A percentile compares a stretch with the other conserved stretches of the same genome.
phyloP scores from a whole-genome alignment of 2,888 invertebrate species.

The Macrophya annulata region DNA sequence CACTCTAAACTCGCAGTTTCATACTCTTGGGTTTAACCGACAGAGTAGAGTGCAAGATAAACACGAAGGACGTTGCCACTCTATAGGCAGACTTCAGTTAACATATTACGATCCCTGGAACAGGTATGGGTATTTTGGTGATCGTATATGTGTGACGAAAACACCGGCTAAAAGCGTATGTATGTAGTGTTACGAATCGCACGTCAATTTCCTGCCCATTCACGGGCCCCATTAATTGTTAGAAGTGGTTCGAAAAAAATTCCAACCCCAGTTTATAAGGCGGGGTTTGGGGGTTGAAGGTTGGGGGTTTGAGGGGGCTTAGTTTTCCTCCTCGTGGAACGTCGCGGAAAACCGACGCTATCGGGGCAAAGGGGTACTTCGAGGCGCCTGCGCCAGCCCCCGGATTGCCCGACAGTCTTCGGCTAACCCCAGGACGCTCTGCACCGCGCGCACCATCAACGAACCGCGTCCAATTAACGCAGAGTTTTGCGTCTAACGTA shows the following conservation, averaged over 20 bases:
- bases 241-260: conserved; percentile 18
- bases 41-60: conserved; percentile 38
- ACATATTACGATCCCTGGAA: neutral
- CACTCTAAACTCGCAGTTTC: conserved; percentile 19
- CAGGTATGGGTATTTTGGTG: neutral
- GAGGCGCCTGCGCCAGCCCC: conserved; percentile 70
- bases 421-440: conserved; percentile 68
- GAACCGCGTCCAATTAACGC: conserved; percentile 43
- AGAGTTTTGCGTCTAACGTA: conserved; percentile 17
- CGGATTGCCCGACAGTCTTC: conserved; percentile 68
- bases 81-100: conserved; percentile 20
- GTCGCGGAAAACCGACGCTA: conserved; percentile 30
- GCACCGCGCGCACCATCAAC: conserved; percentile 62
- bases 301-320: no score
- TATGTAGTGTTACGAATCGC: neutral
- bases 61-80: conserved; percentile 34
- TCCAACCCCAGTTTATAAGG: neutral
- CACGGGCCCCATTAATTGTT: conserved; percentile 33
- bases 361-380: neutral
- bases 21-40: conserved; percentile 29
- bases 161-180: neutral
- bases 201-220: conserved; percentile 28
- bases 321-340: conserved; percentile 40
- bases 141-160: neutral
- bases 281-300: neutral